These are phyloP conservation scores for Hydractinia echinata DNA, from an alignment of 30 jellyfish, hydroid and myxozoan species.

Conservation along the genomic window DNA sequence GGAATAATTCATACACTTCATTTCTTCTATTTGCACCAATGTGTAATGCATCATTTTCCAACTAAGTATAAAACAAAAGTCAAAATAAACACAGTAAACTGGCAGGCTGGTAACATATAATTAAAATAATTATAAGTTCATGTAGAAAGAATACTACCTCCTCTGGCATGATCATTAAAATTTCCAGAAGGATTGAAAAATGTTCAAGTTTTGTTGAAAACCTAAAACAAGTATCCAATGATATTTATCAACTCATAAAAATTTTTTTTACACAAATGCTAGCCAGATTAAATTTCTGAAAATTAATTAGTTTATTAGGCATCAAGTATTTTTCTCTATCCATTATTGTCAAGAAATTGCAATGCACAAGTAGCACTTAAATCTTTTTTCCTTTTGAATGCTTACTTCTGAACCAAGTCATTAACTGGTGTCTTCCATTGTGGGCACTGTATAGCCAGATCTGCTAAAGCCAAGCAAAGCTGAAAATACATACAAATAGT, in stretches of 20 bases:
- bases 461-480: constrained; percentile 94
- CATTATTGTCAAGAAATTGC: too few species aligned
- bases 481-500: constrained; percentile 15
- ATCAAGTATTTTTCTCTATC: too few species aligned
- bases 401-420: constrained; percentile 66
- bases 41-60: constrained; percentile 26
- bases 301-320: too few species aligned
- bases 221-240: neutral
- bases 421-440: constrained; percentile 81
- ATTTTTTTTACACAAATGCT: too few species aligned
- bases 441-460: constrained; percentile 79
- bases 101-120: neutral
- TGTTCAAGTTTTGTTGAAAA: constrained; percentile 62
- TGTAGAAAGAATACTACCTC: constrained; percentile 49
- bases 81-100: neutral
- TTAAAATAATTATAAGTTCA: neutral
- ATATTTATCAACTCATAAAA: too few species aligned
- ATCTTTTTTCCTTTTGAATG: too few species aligned
- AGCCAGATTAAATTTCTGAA: too few species aligned
- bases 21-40: constrained; percentile 82
- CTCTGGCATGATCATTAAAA: constrained; percentile 84
- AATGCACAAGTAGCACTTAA: too few species aligned
- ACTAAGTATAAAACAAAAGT: neutral
- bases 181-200: constrained; percentile 66
- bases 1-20: constrained; percentile 38